Evolutionary conservation across 23 tunicate species (phyloP).

Genomic region (Styela plicata): DNA sequence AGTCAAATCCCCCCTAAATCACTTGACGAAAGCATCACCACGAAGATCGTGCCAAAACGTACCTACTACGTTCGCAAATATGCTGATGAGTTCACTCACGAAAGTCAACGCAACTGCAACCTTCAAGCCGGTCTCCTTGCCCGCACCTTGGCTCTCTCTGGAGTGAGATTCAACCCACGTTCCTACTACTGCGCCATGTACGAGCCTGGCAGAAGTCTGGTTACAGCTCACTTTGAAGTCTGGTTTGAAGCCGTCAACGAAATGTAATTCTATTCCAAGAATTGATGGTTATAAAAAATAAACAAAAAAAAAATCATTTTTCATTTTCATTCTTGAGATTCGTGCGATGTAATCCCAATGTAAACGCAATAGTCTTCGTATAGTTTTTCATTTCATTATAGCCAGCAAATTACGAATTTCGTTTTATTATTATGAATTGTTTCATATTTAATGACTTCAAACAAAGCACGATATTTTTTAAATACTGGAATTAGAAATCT

Average conservation of each 20-base stretch:
- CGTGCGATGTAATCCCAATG: too few relatives aligned
- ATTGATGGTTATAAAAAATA: not conserved
- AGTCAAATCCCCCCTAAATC: not conserved
- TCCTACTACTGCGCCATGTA: conserved; percentile 20
- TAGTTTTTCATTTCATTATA: too few relatives aligned
- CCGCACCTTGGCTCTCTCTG: not conserved
- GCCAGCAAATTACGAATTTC: too few relatives aligned
- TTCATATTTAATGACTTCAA: too few relatives aligned
- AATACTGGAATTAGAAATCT: too few relatives aligned
- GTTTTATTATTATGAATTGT: too few relatives aligned
- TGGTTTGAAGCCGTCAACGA: conserved; percentile 17
- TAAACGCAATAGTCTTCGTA: too few relatives aligned
- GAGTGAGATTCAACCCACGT: conserved; percentile 1
- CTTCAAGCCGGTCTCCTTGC: not conserved
- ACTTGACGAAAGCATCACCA: not conserved
- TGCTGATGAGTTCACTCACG: not conserved
- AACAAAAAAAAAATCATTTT: not conserved
- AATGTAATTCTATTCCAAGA: not conserved
- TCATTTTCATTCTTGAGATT: not conserved
- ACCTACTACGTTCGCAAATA: not conserved
- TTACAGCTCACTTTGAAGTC: not conserved
- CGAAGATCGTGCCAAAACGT: not conserved
- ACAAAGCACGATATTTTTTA: too few relatives aligned
- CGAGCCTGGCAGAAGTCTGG: not conserved
- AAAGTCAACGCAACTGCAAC: conserved; percentile 5